Base-by-base conservation (phyloP, 2,888 invertebrate species). In the Amphipyra berbera region DNA sequence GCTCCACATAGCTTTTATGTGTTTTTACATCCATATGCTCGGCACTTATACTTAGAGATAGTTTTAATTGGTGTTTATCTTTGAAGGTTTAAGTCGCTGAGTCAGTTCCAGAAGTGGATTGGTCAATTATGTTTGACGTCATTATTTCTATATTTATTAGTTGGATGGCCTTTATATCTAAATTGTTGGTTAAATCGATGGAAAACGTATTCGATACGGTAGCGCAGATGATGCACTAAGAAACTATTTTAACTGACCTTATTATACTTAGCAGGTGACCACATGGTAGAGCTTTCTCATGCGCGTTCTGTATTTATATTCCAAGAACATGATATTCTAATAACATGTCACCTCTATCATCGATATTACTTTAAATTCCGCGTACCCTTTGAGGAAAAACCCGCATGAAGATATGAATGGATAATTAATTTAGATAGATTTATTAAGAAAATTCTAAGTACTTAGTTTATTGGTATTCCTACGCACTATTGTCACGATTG, bases 31-130 rank as follows among this genome's bases (percentile, higher is more conserved):
- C 61, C 79, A 79, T 53, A 49, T 76, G 72, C 58, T 53, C 55
- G 50, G 55, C 76, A 78, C 76, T 71, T 76, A 76, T 41, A 40
- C 61, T 76, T 46, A 37, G 5, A 76, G 64, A 56, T 71, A 62
- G 55, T 62, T 62, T 46, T 56, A 66, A 67, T 67, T 59, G 55
- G 13, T 48, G 64, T 52, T 61, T 45, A 75, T 65, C 65, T 66
- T 41, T 57, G 50, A 65, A 69, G 40, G 33, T 52, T 15, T 38
- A 27, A 46, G 59, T 38, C 46, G 50, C 38, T 60, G 44, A 57
- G 45, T 55, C 13, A 62, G 58, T 50, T 48, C n/a, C 55, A 59
- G 45, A 27, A 59, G 56, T 47, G 53, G 27, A 1, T 49, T 53
- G 37, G 15, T 35, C 38, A 48, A 44, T 73, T 59, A 35, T 14